Conservation (phyloP, 2,888 invertebrate genomes). For the Patella pellucida region DNA sequence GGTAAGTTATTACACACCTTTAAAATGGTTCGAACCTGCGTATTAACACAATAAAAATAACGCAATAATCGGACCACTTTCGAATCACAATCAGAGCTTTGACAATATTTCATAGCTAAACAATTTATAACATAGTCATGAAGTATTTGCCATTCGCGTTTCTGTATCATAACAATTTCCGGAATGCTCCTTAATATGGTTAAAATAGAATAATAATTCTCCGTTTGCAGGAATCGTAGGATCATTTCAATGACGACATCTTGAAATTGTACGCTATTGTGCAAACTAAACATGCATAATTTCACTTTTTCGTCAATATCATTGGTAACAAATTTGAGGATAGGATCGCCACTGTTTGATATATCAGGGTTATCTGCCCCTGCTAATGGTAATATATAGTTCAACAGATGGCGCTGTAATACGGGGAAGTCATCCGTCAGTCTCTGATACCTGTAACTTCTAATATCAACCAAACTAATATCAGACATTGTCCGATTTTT, state of each 20-base stretch:
- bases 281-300: slow-evolving; percentile 59
- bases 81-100: not conserved
- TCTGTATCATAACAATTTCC: slow-evolving; percentile 41
- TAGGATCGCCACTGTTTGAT: slow-evolving; percentile 52
- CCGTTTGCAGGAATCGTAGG: slow-evolving; percentile 45
- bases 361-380: slow-evolving; percentile 60
- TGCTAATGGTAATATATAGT: slow-evolving; percentile 59
- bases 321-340: slow-evolving; percentile 61
- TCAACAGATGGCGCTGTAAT: slow-evolving; percentile 59
- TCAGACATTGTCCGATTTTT: slow-evolving; percentile 43
- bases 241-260: slow-evolving; percentile 49
- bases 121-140: slow-evolving; percentile 60
- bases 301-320: slow-evolving; percentile 57
- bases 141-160: slow-evolving; percentile 46
- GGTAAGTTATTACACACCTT: slow-evolving; percentile 50
- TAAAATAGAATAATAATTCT: slow-evolving; percentile 55
- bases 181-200: slow-evolving; percentile 56
- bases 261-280: slow-evolving; percentile 52
- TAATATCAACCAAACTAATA: slow-evolving; percentile 61
- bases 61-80: slow-evolving; percentile 41
- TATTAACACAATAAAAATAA: slow-evolving; percentile 43
- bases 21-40: slow-evolving; percentile 52
- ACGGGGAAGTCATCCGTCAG: slow-evolving; percentile 58
- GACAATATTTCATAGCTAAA: slow-evolving; percentile 31
- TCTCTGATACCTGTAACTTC: slow-evolving; percentile 63